Evolutionary conservation across 2,797 vertebrate genomes (phyloP).

Genomic region (Cetoscarus ocellatus): DNA sequence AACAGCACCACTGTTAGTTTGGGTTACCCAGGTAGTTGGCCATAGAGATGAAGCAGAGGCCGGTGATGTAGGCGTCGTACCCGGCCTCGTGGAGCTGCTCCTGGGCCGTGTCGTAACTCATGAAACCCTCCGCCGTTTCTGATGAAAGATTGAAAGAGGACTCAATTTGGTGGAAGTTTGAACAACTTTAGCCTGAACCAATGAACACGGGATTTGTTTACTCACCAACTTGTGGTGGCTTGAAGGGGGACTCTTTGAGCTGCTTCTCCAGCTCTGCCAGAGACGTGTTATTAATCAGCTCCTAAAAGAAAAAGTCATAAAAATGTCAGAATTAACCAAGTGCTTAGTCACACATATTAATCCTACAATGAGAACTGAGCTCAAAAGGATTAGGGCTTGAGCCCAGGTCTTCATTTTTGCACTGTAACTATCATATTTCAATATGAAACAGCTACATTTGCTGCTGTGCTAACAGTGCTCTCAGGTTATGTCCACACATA

Average conservation of each 20-base stretch:
- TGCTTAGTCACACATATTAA: background rate
- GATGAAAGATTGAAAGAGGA: background rate
- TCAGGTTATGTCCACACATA: no score
- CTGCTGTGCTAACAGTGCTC: no score
- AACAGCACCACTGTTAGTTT: background rate
- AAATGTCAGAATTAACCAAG: background rate
- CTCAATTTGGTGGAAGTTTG: background rate
- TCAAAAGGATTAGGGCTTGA: no score
- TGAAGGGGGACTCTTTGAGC: slow-evolving; percentile 93
- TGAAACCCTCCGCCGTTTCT: slow-evolving; percentile 94
- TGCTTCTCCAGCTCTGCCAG: slow-evolving; percentile 97
- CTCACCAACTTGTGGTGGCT: slow-evolving; percentile 93
- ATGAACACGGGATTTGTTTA: background rate
- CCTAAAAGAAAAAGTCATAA: slow-evolving; percentile 78
- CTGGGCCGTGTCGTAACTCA: slow-evolving; percentile 92
- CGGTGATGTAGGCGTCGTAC: slow-evolving; percentile 98
- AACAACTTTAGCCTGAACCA: background rate
- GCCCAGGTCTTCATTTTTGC: no score
- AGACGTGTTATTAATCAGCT: slow-evolving; percentile 95
- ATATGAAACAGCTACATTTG: no score
- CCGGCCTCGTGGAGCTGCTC: slow-evolving; percentile 98
- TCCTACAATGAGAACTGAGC: no score
- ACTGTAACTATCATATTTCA: no score
- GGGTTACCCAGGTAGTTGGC: slow-evolving; percentile 93
- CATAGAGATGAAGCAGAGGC: slow-evolving; percentile 98